A percentile compares a stretch with the other conserved stretches of the same genome.
These are phyloP conservation scores for Thymelicus lineola DNA, from an alignment of 2,888 invertebrate species.

Conservation along the genomic window DNA sequence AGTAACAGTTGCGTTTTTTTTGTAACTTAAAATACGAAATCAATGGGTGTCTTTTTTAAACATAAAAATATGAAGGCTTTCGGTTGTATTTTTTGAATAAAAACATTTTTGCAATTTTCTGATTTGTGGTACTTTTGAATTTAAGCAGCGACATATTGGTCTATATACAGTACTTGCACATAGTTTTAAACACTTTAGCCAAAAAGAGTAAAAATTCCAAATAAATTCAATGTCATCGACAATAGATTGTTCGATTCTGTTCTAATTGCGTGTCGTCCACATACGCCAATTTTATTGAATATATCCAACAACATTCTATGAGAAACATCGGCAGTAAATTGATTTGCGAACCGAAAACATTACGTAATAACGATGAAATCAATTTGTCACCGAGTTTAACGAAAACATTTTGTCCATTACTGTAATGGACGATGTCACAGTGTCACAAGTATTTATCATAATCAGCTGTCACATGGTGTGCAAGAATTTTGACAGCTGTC, in stretches of 20 bases:
- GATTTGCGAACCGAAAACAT: conserved; percentile 23
- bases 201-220: too few relatives aligned
- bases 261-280: neutral
- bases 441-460: neutral
- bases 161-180: too few relatives aligned
- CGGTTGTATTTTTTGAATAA: too few relatives aligned
- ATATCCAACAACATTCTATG: too few relatives aligned
- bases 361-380: conserved; percentile 18
- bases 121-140: too few relatives aligned
- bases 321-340: conserved; percentile 18
- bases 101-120: too few relatives aligned
- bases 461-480: conserved; percentile 12
- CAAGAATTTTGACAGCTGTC: conserved; percentile 14
- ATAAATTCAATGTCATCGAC: neutral
- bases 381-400: conserved; percentile 20
- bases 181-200: too few relatives aligned
- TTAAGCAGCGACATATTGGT: too few relatives aligned
- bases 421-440: neutral
- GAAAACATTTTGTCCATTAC: conserved; percentile 14
- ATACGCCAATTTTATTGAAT: neutral
- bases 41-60: too few relatives aligned
- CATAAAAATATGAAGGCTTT: too few relatives aligned
- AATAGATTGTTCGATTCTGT: neutral
- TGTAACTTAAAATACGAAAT: too few relatives aligned
- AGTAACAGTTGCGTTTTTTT: too few relatives aligned